A percentile compares a stretch with the other conserved stretches of the same genome.
Evolutionary conservation across 2,888 invertebrate species (phyloP).

Genomic region (Catocala nupta): DNA sequence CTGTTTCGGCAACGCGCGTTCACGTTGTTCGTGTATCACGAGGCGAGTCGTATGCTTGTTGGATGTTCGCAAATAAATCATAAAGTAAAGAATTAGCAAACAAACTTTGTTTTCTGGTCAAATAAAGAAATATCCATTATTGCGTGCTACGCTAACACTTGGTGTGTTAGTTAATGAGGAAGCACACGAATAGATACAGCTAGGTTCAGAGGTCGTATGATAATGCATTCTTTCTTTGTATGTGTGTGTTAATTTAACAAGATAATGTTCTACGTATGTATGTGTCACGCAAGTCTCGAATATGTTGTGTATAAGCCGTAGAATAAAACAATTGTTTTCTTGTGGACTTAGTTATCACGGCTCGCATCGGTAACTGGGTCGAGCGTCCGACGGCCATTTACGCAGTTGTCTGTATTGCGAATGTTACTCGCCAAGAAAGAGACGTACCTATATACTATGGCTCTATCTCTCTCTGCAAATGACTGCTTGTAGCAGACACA

Average conservation of each 20-base stretch:
- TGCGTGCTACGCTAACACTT: too few species aligned
- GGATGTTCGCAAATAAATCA: too few species aligned
- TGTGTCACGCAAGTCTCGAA: too few species aligned
- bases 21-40: too few species aligned
- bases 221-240: constrained; percentile 9
- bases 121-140: too few species aligned
- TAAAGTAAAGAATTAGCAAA: too few species aligned
- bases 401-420: constrained; percentile 41
- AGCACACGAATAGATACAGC: not conserved
- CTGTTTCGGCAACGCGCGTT: too few species aligned
- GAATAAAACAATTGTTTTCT: constrained; percentile 36
- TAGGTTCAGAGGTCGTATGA: constrained; percentile 4
- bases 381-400: constrained; percentile 48
- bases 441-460: constrained; percentile 7
- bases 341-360: constrained; percentile 49
- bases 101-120: too few species aligned
- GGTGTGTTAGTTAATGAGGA: too few species aligned
- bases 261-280: not conserved
- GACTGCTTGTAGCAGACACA: constrained; percentile 11
- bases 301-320: not conserved
- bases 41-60: too few species aligned
- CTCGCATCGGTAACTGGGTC: constrained; percentile 50
- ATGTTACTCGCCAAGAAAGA: constrained; percentile 24
- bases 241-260: not conserved
- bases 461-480: constrained; percentile 20